These are phyloP conservation scores for Narcine bancroftii DNA, from an alignment of 2,113 vertebrate species.

Conservation along the genomic window DNA sequence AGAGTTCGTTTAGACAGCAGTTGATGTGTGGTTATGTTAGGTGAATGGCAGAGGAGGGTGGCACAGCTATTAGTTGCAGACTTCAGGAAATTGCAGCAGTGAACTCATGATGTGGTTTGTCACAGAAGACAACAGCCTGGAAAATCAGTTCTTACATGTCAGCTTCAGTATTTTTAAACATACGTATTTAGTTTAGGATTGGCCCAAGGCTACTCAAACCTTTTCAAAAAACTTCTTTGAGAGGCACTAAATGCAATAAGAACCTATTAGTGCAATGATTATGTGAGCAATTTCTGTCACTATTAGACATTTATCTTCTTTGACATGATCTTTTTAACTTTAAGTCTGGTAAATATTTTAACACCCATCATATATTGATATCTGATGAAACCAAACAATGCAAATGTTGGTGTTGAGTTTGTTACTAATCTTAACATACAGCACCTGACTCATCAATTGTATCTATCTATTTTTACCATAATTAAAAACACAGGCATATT, in stretches of 20 bases:
- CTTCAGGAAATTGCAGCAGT: neutral
- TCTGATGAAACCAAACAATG: conserved; percentile 14
- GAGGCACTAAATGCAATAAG: neutral
- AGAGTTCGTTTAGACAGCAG: neutral
- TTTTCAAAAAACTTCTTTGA: neutral
- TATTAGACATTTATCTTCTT: neutral
- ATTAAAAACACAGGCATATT: neutral
- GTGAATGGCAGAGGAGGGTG: neutral
- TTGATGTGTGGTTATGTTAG: neutral
- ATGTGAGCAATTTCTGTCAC: neutral
- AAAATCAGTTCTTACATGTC: neutral
- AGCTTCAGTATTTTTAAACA: neutral
- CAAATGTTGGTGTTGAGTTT: neutral
- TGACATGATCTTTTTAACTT: neutral
- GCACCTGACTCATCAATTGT: neutral
- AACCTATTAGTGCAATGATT: neutral
- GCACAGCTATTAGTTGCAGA: neutral
- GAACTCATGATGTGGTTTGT: neutral
- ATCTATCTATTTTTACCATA: neutral
- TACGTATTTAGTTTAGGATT: neutral
- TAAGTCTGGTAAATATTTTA: neutral
- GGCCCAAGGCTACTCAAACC: neutral
- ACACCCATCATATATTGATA: conserved; percentile 7
- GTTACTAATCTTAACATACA: conserved; percentile 20
- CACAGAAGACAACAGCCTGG: conserved; percentile 45